These are phyloP conservation scores for Nixonia krombeini DNA, from an alignment of 1,140 invertebrate species.

Conservation along the genomic window DNA sequence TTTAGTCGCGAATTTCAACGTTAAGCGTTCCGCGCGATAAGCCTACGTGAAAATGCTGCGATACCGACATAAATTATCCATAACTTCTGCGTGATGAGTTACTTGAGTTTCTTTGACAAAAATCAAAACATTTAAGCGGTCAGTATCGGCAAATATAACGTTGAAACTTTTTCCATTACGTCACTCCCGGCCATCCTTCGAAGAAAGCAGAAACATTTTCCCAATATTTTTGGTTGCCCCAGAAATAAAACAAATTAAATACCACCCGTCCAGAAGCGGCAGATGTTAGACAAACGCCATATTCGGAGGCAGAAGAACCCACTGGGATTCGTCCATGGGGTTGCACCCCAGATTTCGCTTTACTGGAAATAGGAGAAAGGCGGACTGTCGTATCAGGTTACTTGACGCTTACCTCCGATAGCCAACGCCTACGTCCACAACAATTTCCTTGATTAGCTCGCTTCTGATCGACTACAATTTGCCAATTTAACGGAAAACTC, in stretches of 20 bases:
- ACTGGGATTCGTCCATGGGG: constrained; percentile 50
- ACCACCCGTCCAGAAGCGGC: constrained; percentile 53
- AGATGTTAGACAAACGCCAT: constrained; percentile 66
- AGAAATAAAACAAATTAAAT: constrained; percentile 40
- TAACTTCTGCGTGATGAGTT: no score
- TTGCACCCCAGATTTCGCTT: constrained; percentile 41
- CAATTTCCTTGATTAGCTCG: constrained; percentile 67
- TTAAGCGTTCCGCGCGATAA: constrained; percentile 15
- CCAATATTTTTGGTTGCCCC: constrained; percentile 15
- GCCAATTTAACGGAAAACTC: constrained; percentile 64
- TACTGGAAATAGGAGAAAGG: constrained; percentile 27
- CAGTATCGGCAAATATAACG: neutral
- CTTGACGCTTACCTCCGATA: constrained; percentile 53
- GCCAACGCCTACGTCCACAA: constrained; percentile 62
- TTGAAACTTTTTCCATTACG: neutral
- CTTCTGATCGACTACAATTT: constrained; percentile 54
- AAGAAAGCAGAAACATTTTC: constrained; percentile 7
- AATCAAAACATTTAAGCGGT: neutral
- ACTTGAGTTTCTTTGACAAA: neutral
- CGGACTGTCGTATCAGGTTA: constrained; percentile 59
- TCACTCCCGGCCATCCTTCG: neutral
- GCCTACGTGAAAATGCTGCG: neutral
- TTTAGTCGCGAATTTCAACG: constrained; percentile 25
- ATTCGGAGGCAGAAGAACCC: constrained; percentile 50
- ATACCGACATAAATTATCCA: no score